Conservation (phyloP, 2,113 vertebrate species). For the Ursus arctos region DNA sequence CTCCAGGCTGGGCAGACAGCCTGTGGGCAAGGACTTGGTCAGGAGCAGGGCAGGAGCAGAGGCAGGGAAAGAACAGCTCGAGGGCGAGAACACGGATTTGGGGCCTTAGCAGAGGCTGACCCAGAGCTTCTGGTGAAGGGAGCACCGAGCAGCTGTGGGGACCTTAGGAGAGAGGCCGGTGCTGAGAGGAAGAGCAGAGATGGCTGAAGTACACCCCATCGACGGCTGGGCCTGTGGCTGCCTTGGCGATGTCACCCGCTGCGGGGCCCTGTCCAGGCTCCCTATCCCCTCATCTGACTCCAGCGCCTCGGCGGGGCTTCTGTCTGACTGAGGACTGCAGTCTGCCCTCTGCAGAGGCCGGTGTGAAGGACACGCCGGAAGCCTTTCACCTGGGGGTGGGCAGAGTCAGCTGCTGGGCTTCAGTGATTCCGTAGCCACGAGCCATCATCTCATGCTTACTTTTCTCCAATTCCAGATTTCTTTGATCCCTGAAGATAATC, state of each 20-base stretch:
- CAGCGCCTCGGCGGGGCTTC: background rate
- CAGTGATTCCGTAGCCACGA: rapidly evolving
- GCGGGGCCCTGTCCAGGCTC: background rate
- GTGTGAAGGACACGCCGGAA: background rate
- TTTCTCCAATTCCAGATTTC: slow-evolving; percentile 83
- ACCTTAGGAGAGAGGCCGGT: background rate
- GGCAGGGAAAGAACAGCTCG: rapidly evolving
- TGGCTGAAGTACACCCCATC: too few relatives aligned
- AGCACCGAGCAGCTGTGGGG: background rate
- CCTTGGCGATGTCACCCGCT: background rate
- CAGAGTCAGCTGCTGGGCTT: background rate
- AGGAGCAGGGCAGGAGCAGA: background rate
- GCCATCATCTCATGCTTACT: background rate
- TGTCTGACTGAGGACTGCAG: background rate
- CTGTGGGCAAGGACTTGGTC: background rate
- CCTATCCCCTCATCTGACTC: background rate
- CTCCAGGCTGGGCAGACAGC: background rate
- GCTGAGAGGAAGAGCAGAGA: background rate
- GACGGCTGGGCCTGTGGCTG: background rate
- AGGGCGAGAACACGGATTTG: background rate
- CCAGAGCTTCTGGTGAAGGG: background rate
- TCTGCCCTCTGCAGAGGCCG: background rate
- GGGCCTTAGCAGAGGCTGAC: background rate
- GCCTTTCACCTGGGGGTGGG: background rate
- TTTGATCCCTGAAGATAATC: slow-evolving; percentile 85